Evolutionary conservation across 2,888 invertebrate species (phyloP), one percentile per base, ranked within the genome.

Genomic region (Bombyx huttoni): DNA sequence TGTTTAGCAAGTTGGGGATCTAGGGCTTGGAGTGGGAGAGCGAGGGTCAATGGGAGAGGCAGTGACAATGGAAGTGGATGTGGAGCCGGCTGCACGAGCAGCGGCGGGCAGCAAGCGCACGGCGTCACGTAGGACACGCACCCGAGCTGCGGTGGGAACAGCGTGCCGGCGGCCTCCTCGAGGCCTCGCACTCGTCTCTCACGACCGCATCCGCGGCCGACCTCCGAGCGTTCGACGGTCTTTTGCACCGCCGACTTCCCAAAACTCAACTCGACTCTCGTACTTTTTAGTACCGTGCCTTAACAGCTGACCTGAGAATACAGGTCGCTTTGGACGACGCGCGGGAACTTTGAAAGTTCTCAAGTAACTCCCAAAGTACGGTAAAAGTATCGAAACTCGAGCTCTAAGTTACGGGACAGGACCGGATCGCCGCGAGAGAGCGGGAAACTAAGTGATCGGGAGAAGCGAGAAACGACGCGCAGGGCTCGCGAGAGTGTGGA

Each of bases 121-220:
- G 81, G 83, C 81, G 82, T 81, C 79, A 83, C 88, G 84, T 88
- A 86, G 78, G 87, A 81, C 81, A 86, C 89, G 81, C 88, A 87
- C 82, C 85, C 86, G 65, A 86, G 83, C 88, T 86, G 88, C 88
- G 87, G 87, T 81, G 87, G 83, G 84, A 88, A 88, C 88, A 88
- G 87, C 86, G 87, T 87, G 88, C 74, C 85, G 87, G 86, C 87
- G 87, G 86, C 87, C 88, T 87, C 87, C 78, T 70, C 61, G 88
- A 87, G 87, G 87, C 88, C 88, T 82, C 72, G 76, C 74, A 77
- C 81, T 64, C 79, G 78, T 79, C 76, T 81, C 81, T 85, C 68
- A 86, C 82, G 83, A 85, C 83, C 86, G 85, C 87, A 86, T 85
- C 77, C 81, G 69, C 86, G 81, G 84, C 85, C 80, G 77, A 79